Base-by-base conservation (phyloP, 2,888 invertebrate genomes). In the Hofmannophila pseudospretella region DNA sequence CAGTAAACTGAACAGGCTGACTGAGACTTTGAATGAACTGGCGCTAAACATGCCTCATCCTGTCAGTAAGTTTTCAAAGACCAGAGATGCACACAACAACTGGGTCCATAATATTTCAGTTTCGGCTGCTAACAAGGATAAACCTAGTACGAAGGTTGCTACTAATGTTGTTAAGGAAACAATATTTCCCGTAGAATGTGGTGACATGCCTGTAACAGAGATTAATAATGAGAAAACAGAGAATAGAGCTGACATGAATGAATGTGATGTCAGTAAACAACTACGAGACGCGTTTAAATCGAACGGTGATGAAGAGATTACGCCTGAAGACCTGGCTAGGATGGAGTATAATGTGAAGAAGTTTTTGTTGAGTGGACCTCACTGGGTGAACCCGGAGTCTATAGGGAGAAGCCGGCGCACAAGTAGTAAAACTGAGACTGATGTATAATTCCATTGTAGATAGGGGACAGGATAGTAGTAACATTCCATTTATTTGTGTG, bases 321-420 rank as follows among this genome's bases (percentile, higher is more conserved):
- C 86, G 11, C 76, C 88, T 5, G 89, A 90, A 49, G 90, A 90
- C 64, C 88, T 92, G 51, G 91, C 91, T 11, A 89, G 92, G 63
- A 93, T 93, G 92, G 93, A 93, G 63, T 92, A 92, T 59, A 92
- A 93, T 64, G 93, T 93, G n/a, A 92, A 92, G 70, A 90, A 91
- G 66, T 92, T 93, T 69, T 72, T 93, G 51, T 81, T 92, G 62
- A 92, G 92, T 39, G 87, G 88, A 2, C 78, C 84, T 10, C 75
- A 80, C 32, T 86, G 85, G 84, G 72, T 54, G 14, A 70, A 69
- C 40, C 63, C 75, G 1, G 69, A 54, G 9, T 58, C 74, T 0
- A 62, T 49, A 2, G 70, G 58, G 1, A 60, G 82, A 27, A 82
- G 80, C 56, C 76, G 87, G 8, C 78, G 85, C 57, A 88, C 88